phyloP scores from a whole-genome alignment of 2,797 vertebrate species.

The Brachyalestes nurse region DNA sequence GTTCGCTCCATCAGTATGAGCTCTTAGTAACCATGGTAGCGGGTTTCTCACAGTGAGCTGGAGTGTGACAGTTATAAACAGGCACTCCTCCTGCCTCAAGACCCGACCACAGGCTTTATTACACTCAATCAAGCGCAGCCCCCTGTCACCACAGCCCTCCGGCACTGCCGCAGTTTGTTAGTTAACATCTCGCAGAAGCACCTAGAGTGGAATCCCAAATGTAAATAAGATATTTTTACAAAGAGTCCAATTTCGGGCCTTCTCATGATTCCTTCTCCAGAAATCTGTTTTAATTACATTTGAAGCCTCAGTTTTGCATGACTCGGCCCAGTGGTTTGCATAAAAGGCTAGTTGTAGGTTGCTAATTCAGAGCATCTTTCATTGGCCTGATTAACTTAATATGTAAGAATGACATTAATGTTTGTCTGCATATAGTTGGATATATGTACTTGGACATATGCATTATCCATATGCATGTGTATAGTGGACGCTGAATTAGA shows the following conservation, averaged over 20 bases:
- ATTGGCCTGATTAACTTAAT: conserved; percentile 14
- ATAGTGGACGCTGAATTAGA: too few relatives aligned
- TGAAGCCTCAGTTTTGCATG: conserved; percentile 12
- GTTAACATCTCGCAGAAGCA: conserved; percentile 29
- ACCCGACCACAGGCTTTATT: conserved; percentile 24
- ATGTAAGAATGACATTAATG: conserved; percentile 32
- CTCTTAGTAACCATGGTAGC: conserved; percentile 52
- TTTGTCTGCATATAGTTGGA: background rate
- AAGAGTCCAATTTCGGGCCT: conserved; percentile 1
- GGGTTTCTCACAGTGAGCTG: conserved; percentile 27
- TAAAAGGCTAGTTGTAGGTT: background rate
- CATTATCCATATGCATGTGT: too few relatives aligned
- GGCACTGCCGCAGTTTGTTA: conserved; percentile 11
- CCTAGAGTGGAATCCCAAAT: conserved; percentile 18
- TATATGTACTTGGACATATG: background rate
- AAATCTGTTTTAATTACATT: conserved; percentile 36
- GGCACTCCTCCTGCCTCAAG: background rate
- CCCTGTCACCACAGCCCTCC: background rate
- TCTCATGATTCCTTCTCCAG: conserved; percentile 26
- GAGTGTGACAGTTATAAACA: conserved; percentile 28
- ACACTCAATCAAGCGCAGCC: conserved; percentile 22
- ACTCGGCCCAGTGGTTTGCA: conserved; percentile 4
- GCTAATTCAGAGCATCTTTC: conserved; percentile 2
- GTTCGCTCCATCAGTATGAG: conserved; percentile 41
- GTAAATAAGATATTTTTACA: conserved; percentile 36